Base-by-base conservation (phyloP, 23 tunicate species). In the Trididemnum nubilum region DNA sequence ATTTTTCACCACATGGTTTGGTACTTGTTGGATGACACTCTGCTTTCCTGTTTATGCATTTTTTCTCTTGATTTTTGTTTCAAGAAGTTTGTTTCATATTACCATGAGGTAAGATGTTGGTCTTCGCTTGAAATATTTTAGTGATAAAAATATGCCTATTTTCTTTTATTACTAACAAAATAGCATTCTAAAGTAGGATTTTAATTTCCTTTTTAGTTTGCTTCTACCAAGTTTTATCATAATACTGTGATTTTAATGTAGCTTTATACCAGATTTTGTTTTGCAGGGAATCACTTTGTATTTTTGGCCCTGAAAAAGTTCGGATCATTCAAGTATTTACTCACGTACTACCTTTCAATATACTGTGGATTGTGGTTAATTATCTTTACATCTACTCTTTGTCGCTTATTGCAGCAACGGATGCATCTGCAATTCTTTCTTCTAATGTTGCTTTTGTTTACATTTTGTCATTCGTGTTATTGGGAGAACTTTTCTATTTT, bases 401-500 rank as follows among this genome's bases (percentile, higher is more conserved):
- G 69, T 81, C 87, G 30, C 84, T 64, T 81, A 93, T 93, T 22
- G 98, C 98, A 4, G 92, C 98, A 4, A 93, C 90, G 5, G 98
- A 87, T 52, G 98, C 98, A 0, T 87, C 98, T 7, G 93, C 98
- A 26, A 87, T 93, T 33, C 26, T 83, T 23, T 78, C 98, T 9
- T 87, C 98, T 26, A 93, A 93, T 78, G 93, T 93, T 39, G 98
- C 98, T 1, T 76, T 93, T 49, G 93, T 87, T 25, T 93, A 93
- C 84, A 34, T 74, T 22, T 33, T 93, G 36, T 83, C 98, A 5
- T 73, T 93, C 28, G 22, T 85, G 12, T n/a, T 93, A 15, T 82
- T 93, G 27, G 81, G 76, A 34, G 98, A 93, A 80, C 58, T 71
- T 12, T 63, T 93, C 44, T 93, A 82, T 36, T 66, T 84, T 22